Evolutionary conservation across 2,888 invertebrate genomes (phyloP).

Genomic region (Torymus texanus): DNA sequence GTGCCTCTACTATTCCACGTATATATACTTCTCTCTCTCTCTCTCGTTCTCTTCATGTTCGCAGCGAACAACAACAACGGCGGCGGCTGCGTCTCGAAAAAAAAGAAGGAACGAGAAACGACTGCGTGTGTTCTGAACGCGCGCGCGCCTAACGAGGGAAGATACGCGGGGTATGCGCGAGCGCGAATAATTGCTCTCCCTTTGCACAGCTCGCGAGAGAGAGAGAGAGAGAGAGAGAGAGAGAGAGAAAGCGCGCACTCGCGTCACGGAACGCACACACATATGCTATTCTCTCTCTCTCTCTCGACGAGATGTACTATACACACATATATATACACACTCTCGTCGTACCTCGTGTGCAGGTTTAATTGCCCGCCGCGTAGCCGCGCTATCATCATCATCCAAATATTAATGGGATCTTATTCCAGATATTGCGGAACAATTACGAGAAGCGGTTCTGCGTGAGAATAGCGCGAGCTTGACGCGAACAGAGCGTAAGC

Average conservation of each 20-base stretch:
- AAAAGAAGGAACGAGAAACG: neutral
- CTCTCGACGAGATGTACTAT: too few species aligned
- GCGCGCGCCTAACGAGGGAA: conserved; percentile 50
- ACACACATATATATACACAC: too few species aligned
- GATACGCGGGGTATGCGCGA: conserved; percentile 48
- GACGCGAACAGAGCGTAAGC: too few species aligned
- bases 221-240: conserved; percentile 24
- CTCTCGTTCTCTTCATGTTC: too few species aligned
- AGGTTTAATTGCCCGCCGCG: conserved; percentile 11
- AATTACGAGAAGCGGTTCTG: conserved; percentile 40
- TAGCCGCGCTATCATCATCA: conserved; percentile 32
- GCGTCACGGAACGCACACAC: neutral
- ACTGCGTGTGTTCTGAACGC: conserved; percentile 30
- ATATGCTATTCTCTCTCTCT: conserved; percentile 5
- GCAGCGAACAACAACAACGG: neutral
- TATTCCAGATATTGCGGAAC: conserved; percentile 52
- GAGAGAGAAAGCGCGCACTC: conserved; percentile 37
- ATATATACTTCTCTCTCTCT: too few species aligned
- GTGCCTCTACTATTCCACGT: too few species aligned
- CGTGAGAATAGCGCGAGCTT: conserved; percentile 10
- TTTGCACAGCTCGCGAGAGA: too few species aligned
- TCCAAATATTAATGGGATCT: conserved; percentile 56
- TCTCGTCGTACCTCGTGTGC: too few species aligned
- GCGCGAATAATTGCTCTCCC: conserved; percentile 45
- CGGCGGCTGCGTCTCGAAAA: neutral